Evolutionary conservation across 2,797 vertebrate species (phyloP), one percentile per base, ranked within the genome.

Genomic region (Spheniscus humboldti): DNA sequence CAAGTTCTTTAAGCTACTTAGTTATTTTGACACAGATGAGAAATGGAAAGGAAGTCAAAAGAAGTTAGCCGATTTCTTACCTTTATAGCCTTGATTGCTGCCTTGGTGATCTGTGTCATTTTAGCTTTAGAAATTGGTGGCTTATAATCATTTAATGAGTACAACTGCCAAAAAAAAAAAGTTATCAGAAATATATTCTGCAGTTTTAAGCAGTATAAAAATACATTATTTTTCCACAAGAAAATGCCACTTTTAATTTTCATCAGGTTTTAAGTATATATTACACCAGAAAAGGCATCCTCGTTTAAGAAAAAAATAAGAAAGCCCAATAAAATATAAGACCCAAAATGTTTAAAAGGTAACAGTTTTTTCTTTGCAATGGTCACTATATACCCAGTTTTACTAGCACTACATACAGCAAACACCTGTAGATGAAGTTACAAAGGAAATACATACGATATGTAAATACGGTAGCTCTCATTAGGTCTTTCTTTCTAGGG

Each of bases 91-190:
- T 99, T 99, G 98, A 99, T 99, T 97, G 99, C 99, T 95, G 99
- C 98, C 97, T 99, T 99, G 94, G 99, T 99, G 97, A 99, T 99
- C 98, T 99, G 99, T 93, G 99, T 99, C 99, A 99, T 99, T 99
- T 99, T 99, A 43, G 99, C 99, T 98, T 99, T 99, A 97, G 99
- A 99, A 98, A 99, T 99, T 23, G 99, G 99, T 83, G 99, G 99
- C 97, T 99, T 99, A 98, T 99, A 99, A 98, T 99, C 99, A 97
- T 99, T 99, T 92, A 99, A 97, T 56, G 99, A 99, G 99, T 99
- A 99, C 95, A 99, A 97, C 99, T 99, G 98, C 60, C 95, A 97
- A 88, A 86, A 89, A 87, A 92, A 52, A 63, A 75, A 27, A n/a
- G 25, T n/a, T 24, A 75, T 35, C 30, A 94, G n/a, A 93, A 89